Conservation (phyloP, 2,797 vertebrate genomes). For the Merluccius polli region DNA sequence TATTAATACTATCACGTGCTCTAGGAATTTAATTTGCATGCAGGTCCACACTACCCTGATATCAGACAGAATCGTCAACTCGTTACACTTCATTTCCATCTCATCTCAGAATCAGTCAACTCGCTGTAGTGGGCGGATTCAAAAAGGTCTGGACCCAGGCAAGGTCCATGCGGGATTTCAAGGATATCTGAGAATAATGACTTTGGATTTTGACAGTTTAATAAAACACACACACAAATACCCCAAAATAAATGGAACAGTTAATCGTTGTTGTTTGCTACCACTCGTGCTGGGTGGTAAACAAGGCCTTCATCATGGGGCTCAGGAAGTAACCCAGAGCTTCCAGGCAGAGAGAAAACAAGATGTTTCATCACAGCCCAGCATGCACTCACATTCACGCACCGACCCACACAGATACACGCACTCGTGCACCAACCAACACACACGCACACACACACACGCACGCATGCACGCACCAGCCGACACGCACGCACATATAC, state of each 20-base stretch:
- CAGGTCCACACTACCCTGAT: too few relatives aligned
- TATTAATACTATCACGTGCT: background rate
- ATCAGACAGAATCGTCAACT: too few relatives aligned
- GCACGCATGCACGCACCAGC: too few relatives aligned
- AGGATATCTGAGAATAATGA: background rate
- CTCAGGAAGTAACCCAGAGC: conserved; percentile 27
- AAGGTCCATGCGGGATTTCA: background rate
- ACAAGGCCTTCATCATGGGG: conserved; percentile 31
- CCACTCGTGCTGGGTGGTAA: conserved; percentile 28
- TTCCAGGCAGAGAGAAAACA: conserved; percentile 29
- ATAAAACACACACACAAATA: conserved; percentile 1
- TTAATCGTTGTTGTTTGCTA: conserved; percentile 21
- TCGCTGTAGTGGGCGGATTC: too few relatives aligned
- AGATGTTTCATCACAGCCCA: conserved; percentile 13
- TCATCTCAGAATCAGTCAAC: too few relatives aligned
- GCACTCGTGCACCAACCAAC: conserved; percentile 34
- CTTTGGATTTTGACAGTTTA: background rate
- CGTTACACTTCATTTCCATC: too few relatives aligned
- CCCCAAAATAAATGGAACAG: background rate
- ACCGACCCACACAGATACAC: conserved; percentile 30
- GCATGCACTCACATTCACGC: conserved; percentile 16
- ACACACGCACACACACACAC: conserved; percentile 52
- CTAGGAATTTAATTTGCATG: background rate
- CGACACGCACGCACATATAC: background rate
- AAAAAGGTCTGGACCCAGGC: too few relatives aligned